Evolutionary conservation across 2,888 invertebrate genomes (phyloP), one percentile per base, ranked within the genome.

Genomic region (Drosophila bunnanda): DNA sequence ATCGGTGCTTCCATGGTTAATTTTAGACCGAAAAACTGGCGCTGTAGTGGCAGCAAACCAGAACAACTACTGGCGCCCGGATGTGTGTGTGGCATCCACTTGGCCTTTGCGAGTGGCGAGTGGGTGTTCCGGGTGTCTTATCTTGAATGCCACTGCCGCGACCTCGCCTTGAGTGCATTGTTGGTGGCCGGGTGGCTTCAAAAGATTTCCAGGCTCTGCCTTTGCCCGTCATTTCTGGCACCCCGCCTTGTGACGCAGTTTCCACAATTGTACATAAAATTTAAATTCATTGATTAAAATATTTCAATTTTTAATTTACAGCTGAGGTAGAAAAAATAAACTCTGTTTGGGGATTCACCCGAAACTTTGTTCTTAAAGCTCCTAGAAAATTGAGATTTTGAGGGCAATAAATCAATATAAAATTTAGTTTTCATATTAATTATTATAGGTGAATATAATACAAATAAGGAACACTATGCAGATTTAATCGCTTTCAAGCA

Each of bases 51-150:
- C 60, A 50, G 56, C 70, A 53, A 64, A 38, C 53, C 41, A 38
- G 54, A 62, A 70, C 68, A 81, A 64, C 55, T 64, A 39, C 53
- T 71, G 72, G 82, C 67, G 79, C 72, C 59, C 52, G 88, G 77
- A 82, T 75, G 76, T 58, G 39, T 32, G 44, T 44, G 25, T 44
- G 82, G 75, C 86, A 76, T 77, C 61, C 62, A 77, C 81, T 84
- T 81, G 79, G 84, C 80, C 81, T 87, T 85, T 87, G 70, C 62
- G 72, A 77, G 75, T 73, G 74, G 62, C 61, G 20, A 57, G 67
- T 80, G 70, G 60, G 56, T 59, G 59, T 30, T 39, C 56, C 57
- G 59, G 65, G 46, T 68, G 58, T 52, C 60, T 58, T 74, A 66
- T 88, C 61, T 66, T 66, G 52, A 72, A 53, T 57, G 72, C 65